A percentile compares a stretch with the other conserved stretches of the same genome.
phyloP scores from a whole-genome alignment of 2,113 vertebrate genomes.

The Chrysemys picta region DNA sequence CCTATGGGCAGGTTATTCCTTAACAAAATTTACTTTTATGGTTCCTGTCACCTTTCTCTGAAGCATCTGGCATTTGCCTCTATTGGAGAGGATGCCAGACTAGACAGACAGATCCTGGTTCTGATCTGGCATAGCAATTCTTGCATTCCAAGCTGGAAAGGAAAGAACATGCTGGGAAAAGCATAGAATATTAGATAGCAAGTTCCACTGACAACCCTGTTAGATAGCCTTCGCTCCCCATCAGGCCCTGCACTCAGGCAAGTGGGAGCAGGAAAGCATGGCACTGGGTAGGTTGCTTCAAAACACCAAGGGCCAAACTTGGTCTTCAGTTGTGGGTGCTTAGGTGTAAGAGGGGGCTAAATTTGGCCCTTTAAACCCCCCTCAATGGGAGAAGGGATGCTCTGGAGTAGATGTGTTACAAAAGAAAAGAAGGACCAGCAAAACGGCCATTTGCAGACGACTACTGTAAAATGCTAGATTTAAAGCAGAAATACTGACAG shows the following conservation, averaged over 20 bases:
- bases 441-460: neutral
- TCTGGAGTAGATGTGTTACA: neutral
- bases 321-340: neutral
- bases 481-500: neutral
- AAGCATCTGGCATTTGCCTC: conserved; percentile 63
- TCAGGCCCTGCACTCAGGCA: conserved; percentile 2
- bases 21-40: conserved; percentile 58
- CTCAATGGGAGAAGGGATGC: neutral
- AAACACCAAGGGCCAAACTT: neutral
- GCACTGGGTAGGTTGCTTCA: neutral
- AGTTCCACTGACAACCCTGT: conserved; percentile 53
- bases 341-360: conserved; percentile 16
- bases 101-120: conserved; percentile 62
- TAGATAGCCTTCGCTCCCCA: conserved; percentile 37
- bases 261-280: conserved; percentile 27
- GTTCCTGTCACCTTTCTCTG: conserved; percentile 48
- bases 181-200: conserved; percentile 38
- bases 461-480: neutral
- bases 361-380: neutral
- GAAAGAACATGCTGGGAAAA: conserved; percentile 60
- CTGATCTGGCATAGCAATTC: conserved; percentile 69
- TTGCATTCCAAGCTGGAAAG: conserved; percentile 61
- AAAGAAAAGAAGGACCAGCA: neutral
- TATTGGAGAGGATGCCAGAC: conserved; percentile 60
- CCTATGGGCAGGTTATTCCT: conserved; percentile 43